Percentiles rank a stretch among this genome's conserved stretches.
phyloP scores from a whole-genome alignment of 1,140 invertebrate species.

The Sipha flava region DNA sequence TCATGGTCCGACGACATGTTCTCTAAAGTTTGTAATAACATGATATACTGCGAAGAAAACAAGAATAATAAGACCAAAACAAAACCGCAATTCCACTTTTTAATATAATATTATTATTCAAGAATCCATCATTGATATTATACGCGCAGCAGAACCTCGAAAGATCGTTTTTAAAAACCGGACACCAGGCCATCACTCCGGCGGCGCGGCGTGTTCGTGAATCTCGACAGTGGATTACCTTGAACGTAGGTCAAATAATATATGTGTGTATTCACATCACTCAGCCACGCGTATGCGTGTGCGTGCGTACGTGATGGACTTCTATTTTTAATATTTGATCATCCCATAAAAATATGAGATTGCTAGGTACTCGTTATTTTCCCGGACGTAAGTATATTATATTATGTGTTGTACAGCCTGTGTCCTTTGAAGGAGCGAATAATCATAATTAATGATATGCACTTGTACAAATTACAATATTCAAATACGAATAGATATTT shows the following conservation, averaged over 20 bases:
- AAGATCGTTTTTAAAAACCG: not conserved
- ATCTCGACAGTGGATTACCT: constrained; percentile 6
- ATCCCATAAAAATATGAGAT: no score
- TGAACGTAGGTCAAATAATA: constrained; percentile 8
- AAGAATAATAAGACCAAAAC: not conserved
- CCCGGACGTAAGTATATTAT: no score
- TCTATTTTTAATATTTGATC: not conserved
- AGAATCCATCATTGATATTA: not conserved
- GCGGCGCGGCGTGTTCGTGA: not conserved
- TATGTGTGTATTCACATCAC: not conserved
- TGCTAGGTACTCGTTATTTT: no score
- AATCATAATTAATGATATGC: no score
- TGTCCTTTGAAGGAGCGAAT: no score
- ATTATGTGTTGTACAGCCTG: no score
- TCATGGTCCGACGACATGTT: not conserved
- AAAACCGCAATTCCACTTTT: not conserved
- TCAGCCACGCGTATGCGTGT: not conserved
- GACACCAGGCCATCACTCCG: no score
- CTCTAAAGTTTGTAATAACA: not conserved
- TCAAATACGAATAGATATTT: no score
- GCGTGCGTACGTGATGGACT: not conserved
- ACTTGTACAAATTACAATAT: no score
- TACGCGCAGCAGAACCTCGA: not conserved
- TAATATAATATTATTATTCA: not conserved
- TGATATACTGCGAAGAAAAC: not conserved